phyloP scores from a whole-genome alignment of 2,888 invertebrate genomes.

The Amphimallon solstitiale region DNA sequence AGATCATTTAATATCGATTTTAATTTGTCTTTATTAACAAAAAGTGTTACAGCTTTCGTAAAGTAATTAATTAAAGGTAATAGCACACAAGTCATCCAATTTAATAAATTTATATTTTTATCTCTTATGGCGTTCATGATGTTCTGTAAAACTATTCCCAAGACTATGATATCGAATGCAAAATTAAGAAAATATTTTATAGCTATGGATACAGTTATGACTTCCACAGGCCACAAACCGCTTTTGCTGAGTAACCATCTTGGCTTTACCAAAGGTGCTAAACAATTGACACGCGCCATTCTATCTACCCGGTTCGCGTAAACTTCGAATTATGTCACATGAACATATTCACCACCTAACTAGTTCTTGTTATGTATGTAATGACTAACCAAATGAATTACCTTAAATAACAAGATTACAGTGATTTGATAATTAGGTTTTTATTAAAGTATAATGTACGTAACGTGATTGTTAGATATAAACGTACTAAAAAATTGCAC shows the following conservation, averaged over 20 bases:
- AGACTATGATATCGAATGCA: not conserved
- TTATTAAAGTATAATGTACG: no score
- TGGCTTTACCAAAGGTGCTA: constrained; percentile 2
- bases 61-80: constrained; percentile 12
- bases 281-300: constrained; percentile 2
- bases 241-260: constrained; percentile 21
- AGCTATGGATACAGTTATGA: not conserved
- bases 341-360: no score
- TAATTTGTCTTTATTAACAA: not conserved
- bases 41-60: constrained; percentile 6
- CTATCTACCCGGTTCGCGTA: no score
- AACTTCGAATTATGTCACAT: no score
- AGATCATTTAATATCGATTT: constrained; percentile 21
- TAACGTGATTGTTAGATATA: no score
- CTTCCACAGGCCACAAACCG: constrained; percentile 28
- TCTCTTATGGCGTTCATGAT: constrained; percentile 2
- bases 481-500: no score
- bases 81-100: constrained; percentile 23
- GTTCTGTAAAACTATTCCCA: constrained; percentile 7
- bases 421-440: no score
- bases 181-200: constrained; percentile 5
- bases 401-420: no score
- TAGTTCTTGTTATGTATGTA: no score
- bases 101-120: constrained; percentile 15
- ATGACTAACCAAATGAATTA: no score